phyloP scores from a whole-genome alignment of 2,113 vertebrate genomes.

The Strix uralensis region DNA sequence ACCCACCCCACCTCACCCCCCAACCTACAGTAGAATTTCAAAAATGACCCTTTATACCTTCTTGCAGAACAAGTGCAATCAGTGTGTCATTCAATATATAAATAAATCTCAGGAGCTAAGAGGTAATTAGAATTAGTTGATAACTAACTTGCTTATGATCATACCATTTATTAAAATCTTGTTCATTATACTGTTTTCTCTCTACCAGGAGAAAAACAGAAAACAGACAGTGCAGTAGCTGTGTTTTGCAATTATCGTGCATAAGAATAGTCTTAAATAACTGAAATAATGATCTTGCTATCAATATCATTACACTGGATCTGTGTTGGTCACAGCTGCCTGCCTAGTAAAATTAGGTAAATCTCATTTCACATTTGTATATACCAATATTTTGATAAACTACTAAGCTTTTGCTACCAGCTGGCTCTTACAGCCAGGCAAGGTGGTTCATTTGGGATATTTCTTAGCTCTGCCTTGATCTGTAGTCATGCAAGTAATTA shows the following conservation, averaged over 20 bases:
- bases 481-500: too few species aligned
- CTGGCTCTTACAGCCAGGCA: neutral
- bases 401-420: neutral
- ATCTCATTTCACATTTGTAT: neutral
- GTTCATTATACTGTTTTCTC: accelerated
- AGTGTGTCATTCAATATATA: neutral
- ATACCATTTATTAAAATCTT: neutral
- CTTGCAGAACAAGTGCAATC: neutral
- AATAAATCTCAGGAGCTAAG: neutral
- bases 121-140: neutral
- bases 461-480: neutral
- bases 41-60: neutral
- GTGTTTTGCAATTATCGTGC: neutral
- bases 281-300: neutral
- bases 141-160: neutral
- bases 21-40: neutral
- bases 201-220: neutral
- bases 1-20: too few species aligned
- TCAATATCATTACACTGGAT: neutral
- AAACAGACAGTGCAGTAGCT: neutral
- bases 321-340: neutral
- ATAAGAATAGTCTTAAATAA: neutral
- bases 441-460: neutral
- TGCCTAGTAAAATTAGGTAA: neutral
- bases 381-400: neutral